A percentile compares a stretch with the other conserved stretches of the same genome.
Conservation (phyloP, 2,797 vertebrate genomes). For the Sciurus vulgaris region DNA sequence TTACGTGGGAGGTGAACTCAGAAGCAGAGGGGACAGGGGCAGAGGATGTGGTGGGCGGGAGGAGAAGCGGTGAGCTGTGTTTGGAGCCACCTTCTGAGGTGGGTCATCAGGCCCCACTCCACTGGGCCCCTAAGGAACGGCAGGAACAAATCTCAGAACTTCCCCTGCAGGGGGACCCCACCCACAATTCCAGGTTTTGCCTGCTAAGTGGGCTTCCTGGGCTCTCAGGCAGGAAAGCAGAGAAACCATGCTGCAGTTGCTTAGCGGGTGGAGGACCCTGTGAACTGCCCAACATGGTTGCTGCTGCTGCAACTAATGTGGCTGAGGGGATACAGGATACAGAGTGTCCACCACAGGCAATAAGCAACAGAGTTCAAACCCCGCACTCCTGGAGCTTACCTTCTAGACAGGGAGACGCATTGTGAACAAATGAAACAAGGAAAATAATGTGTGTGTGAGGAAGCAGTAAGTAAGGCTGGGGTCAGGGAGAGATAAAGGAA, state of each 20-base stretch:
- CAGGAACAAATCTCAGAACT: background rate
- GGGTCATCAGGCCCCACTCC: background rate
- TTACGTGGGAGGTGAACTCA: background rate
- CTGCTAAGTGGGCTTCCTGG: background rate
- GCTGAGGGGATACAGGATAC: fast-evolving
- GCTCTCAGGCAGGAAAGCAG: background rate
- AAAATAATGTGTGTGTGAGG: background rate
- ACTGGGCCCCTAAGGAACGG: background rate
- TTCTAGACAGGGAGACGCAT: background rate
- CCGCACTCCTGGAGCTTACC: background rate
- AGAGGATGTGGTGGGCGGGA: no score
- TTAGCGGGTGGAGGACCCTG: fast-evolving
- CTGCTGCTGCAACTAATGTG: background rate
- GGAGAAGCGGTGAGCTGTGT: background rate
- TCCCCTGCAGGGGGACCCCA: background rate
- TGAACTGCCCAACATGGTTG: fast-evolving
- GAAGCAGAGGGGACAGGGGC: background rate
- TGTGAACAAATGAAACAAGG: background rate
- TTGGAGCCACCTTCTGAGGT: background rate
- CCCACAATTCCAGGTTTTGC: background rate
- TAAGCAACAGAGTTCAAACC: background rate
- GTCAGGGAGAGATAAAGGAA: background rate
- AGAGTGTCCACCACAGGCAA: background rate
- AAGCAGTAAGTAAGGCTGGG: background rate
- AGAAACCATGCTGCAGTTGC: background rate